Evolutionary conservation across 53 echinoderm and acorn worm species (phyloP).

Genomic region (Stichopus horrens): DNA sequence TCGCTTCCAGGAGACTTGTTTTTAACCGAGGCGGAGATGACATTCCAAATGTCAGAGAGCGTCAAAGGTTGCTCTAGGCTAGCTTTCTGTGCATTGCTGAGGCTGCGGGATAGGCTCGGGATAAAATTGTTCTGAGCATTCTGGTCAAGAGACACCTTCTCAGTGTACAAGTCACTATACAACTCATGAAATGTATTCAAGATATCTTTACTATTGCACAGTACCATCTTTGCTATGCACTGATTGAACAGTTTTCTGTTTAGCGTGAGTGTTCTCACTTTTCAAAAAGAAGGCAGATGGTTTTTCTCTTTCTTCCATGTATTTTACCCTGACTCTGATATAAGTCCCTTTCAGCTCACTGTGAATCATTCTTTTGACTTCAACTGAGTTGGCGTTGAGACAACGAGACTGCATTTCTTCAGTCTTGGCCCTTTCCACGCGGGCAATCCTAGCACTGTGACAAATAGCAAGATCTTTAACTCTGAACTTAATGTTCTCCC

Average conservation of each 20-base stretch:
- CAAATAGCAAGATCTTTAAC: slow-evolving; percentile 1
- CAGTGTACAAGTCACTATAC: background rate
- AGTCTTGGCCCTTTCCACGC: background rate
- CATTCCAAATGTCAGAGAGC: too few species aligned
- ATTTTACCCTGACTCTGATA: too few species aligned
- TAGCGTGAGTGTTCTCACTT: background rate
- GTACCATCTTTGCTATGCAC: background rate
- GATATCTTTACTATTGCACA: background rate
- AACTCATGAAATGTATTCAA: background rate
- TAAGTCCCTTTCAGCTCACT: background rate
- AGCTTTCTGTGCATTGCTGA: background rate
- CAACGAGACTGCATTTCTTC: too few species aligned
- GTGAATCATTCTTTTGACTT: background rate
- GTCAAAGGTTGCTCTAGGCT: too few species aligned
- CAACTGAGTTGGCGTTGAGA: background rate
- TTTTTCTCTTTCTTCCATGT: too few species aligned
- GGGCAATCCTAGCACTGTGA: background rate
- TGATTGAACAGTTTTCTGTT: background rate
- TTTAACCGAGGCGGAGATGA: background rate
- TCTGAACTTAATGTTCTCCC: background rate
- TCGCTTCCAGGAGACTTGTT: background rate
- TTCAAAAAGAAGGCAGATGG: background rate
- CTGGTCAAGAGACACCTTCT: background rate
- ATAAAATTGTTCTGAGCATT: background rate
- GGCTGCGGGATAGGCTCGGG: background rate